phyloP scores from a whole-genome alignment of 2,888 invertebrate species.

The Sepioteuthis lessoniana region DNA sequence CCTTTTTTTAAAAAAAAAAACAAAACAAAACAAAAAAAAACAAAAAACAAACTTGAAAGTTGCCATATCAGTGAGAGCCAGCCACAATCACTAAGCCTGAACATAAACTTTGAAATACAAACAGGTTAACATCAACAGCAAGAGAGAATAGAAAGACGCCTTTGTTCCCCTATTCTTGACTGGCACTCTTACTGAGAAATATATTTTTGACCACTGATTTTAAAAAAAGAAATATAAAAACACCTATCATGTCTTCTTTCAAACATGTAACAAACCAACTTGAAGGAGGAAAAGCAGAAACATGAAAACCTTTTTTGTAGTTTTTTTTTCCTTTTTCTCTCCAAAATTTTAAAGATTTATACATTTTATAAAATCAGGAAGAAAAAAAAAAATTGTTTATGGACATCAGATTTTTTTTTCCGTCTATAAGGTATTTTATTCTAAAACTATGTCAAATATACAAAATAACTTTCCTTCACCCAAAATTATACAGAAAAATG shows the following conservation, averaged over 20 bases:
- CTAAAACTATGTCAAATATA: no score
- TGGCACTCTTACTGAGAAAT: no score
- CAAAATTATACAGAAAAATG: no score
- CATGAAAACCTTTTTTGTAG: neutral
- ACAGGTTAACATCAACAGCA: neutral
- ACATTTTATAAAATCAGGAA: neutral
- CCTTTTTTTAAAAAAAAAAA: no score
- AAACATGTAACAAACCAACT: neutral
- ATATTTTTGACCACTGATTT: neutral
- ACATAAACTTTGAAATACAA: neutral
- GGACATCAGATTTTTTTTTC: neutral
- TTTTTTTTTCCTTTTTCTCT: neutral
- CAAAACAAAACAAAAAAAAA: no score
- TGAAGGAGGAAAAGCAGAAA: constrained; percentile 20
- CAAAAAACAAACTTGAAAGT: no score
- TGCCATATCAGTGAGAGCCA: no score
- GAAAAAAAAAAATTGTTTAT: neutral
- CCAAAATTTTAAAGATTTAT: neutral
- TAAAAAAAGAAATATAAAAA: neutral
- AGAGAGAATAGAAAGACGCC: neutral
- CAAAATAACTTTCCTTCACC: no score
- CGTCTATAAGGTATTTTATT: no score
- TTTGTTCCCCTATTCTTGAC: neutral
- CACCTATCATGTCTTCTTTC: neutral
- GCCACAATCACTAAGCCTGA: neutral